Conservation (phyloP, 37 sponge, comb jelly and placozoan genomes). For the Ianthella basta region DNA sequence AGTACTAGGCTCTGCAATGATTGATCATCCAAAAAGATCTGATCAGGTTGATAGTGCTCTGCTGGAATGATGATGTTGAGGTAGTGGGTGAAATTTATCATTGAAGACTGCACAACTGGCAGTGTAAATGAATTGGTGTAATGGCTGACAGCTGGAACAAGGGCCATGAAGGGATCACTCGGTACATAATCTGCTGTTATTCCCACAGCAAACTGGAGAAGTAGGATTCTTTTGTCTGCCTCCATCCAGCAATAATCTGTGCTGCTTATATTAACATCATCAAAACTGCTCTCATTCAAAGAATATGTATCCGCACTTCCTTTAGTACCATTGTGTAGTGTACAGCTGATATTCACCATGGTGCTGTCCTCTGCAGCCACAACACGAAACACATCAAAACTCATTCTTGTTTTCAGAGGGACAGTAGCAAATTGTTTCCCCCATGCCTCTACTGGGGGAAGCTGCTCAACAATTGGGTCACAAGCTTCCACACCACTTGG, state of each 20-base stretch:
- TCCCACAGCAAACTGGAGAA: constrained; percentile 45
- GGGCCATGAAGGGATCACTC: constrained; percentile 66
- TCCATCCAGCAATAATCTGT: constrained; percentile 42
- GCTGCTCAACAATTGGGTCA: constrained; percentile 57
- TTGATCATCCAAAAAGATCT: no score
- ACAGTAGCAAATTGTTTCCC: constrained; percentile 43
- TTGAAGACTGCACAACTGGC: not conserved
- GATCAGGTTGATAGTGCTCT: no score
- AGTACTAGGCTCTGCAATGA: no score
- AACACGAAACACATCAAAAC: constrained; percentile 26
- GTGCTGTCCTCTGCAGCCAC: constrained; percentile 43
- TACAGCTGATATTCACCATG: constrained; percentile 32
- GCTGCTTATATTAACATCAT: constrained; percentile 7
- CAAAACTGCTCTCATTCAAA: constrained; percentile 7
- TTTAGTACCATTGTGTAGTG: not conserved
- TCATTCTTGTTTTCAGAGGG: constrained; percentile 32
- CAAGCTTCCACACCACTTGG: constrained; percentile 28
- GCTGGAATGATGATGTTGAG: no score
- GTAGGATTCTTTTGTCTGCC: constrained; percentile 32
- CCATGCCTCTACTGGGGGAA: constrained; percentile 65
- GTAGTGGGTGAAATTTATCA: no score
- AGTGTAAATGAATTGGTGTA: constrained; percentile 46
- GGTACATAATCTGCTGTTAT: not conserved
- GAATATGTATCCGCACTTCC: not conserved
- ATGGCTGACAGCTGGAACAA: constrained; percentile 69